phyloP scores from a whole-genome alignment of 2,888 invertebrate genomes.

The Lochmaea capreae region DNA sequence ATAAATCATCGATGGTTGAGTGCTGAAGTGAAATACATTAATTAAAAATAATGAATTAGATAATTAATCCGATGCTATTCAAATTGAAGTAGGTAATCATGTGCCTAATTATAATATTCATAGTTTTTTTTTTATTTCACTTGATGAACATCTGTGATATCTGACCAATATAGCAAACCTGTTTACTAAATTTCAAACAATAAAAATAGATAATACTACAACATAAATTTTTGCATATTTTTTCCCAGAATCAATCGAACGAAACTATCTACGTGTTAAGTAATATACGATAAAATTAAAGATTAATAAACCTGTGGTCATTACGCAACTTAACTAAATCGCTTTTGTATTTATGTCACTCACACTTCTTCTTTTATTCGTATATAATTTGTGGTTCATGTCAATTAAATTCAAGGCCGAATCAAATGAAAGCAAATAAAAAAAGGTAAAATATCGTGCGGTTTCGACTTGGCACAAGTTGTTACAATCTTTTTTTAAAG shows the following conservation, averaged over 20 bases:
- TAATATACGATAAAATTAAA: not conserved
- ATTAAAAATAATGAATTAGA: not conserved
- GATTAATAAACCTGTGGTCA: not conserved
- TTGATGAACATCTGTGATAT: not conserved
- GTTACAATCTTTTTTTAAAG: conserved; percentile 12
- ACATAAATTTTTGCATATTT: not conserved
- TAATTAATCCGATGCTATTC: not conserved
- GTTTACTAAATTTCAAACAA: not conserved
- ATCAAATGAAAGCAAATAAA: conserved; percentile 1
- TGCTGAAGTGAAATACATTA: too few relatives aligned
- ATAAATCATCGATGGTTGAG: too few relatives aligned
- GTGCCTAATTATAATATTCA: not conserved
- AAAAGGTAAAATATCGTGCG: conserved; percentile 11
- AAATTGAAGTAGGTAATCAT: not conserved
- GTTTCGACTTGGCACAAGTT: conserved; percentile 3
- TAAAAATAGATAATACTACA: not conserved
- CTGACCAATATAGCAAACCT: not conserved
- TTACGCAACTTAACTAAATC: not conserved
- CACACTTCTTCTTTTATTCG: not conserved
- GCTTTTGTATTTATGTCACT: not conserved
- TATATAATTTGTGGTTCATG: conserved; percentile 11
- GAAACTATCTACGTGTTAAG: not conserved
- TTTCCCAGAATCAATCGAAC: not conserved
- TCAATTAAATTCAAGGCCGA: conserved; percentile 23
- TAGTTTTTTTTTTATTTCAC: not conserved